Evolutionary conservation across 2,797 vertebrate genomes (phyloP).

Genomic region (Pseudocheirus occidentalis): DNA sequence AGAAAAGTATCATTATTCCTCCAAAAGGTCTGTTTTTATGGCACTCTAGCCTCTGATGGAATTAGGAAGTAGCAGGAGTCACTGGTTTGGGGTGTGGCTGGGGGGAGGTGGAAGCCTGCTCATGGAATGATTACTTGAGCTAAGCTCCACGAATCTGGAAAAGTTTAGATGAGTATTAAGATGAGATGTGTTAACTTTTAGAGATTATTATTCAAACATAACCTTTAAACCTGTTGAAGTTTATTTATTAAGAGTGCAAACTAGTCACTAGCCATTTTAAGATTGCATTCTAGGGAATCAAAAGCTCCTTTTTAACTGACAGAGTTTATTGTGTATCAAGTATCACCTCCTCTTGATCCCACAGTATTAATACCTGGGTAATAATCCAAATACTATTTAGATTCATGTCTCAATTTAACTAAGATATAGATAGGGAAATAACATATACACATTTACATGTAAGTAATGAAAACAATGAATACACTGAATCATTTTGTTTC

Average conservation of each 20-base stretch:
- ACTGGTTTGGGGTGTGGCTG: conserved; percentile 38
- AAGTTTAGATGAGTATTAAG: conserved; percentile 44
- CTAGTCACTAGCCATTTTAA: conserved; percentile 60
- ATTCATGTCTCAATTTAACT: conserved; percentile 71
- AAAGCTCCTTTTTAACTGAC: conserved; percentile 55
- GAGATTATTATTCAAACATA: conserved; percentile 57
- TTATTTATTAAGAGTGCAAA: conserved; percentile 67
- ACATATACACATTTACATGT: conserved; percentile 5
- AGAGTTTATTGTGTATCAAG: conserved; percentile 71
- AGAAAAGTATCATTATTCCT: conserved; percentile 45
- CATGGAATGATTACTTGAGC: background rate
- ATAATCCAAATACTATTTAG: conserved; percentile 73
- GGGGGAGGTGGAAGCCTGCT: background rate
- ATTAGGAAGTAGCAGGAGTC: conserved; percentile 47
- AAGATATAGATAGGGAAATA: conserved; percentile 48
- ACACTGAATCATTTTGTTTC: conserved; percentile 74
- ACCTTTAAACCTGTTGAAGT: conserved; percentile 65
- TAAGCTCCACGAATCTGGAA: conserved; percentile 16
- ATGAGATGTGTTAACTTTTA: conserved; percentile 64
- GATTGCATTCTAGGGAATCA: conserved; percentile 50
- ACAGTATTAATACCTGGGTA: conserved; percentile 63
- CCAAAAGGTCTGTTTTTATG: conserved; percentile 33
- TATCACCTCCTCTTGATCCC: conserved; percentile 59
- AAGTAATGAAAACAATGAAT: conserved; percentile 71
- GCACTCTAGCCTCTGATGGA: conserved; percentile 32